Evolutionary conservation across 2,888 invertebrate genomes (phyloP), one percentile per base, ranked within the genome.

Genomic region (Apodemia duryi): DNA sequence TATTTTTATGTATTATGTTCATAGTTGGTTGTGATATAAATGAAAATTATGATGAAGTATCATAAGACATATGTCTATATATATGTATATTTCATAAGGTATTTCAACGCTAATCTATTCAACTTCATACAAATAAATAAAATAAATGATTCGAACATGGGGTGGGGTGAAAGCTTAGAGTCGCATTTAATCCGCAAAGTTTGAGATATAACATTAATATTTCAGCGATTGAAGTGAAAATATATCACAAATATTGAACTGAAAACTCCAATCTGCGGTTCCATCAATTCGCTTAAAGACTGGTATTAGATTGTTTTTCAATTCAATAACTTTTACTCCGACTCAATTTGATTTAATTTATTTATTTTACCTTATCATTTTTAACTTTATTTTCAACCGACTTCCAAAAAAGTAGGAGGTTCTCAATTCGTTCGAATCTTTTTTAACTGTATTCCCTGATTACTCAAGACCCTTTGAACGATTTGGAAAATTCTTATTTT

Each of bases 171-270:
- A 54, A 54, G 52, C 52, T 54, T 54, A 28, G 52, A 54, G 28
- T 54, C 62, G 35, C 62, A 65, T 65, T 57, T 65, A 70, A 73
- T 71, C 68, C 70, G 69, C 66, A 67, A 74, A 74, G 67, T 74
- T 74, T 71, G 73, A 65, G 70, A 72, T 67, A 70, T 70, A 69
- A 70, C 70, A 70, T 74, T 71, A 73, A 73, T 74, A 74, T 74
- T 71, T 74, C 71, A 73, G 63, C 70, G 70, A 68, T 70, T 68
- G 68, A 65, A 67, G 68, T 70, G 72, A 69, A 73, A 73, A 74
- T 72, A 73, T 73, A 68, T 73, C 69, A 69, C 66, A 70, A 68
- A 72, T 69, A 71, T 70, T 67, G 68, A 46, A 62, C 29, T 46
- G 32, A 32, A 54, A 54, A 54, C 54, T 54, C 54, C 69, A 68